Evolutionary conservation across 2,888 invertebrate species (phyloP).

Genomic region (Apoda limacodes): DNA sequence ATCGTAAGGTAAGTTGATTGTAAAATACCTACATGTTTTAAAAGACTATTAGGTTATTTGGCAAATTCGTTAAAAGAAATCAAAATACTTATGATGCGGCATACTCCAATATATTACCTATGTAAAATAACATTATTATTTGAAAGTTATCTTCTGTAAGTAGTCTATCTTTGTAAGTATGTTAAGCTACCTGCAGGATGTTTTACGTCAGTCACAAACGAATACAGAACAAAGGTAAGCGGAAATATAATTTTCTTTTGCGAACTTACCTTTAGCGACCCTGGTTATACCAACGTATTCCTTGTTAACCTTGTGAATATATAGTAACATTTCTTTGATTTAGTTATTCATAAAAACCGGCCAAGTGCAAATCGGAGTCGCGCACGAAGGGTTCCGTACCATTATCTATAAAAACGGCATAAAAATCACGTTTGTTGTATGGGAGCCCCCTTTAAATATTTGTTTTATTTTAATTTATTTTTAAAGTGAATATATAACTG

Average conservation of each 20-base stretch:
- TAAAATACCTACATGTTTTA: neutral
- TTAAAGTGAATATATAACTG: too few relatives aligned
- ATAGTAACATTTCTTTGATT: slow-evolving; percentile 63
- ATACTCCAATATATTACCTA: neutral
- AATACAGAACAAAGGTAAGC: slow-evolving; percentile 47
- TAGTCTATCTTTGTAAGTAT: too few relatives aligned
- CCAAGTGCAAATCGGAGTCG: too few relatives aligned
- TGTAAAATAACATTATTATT: slow-evolving; percentile 15
- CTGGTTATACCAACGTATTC: slow-evolving; percentile 59
- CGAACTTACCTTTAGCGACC: slow-evolving; percentile 56
- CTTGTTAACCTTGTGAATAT: slow-evolving; percentile 62
- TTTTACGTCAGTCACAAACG: slow-evolving; percentile 46
- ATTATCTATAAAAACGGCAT: too few relatives aligned
- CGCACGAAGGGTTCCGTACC: too few relatives aligned
- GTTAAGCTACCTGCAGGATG: too few relatives aligned
- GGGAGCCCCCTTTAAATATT: too few relatives aligned
- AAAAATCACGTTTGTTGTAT: too few relatives aligned
- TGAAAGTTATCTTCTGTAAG: slow-evolving; percentile 36
- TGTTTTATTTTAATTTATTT: too few relatives aligned
- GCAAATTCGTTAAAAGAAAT: neutral
- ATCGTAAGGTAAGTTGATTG: too few relatives aligned
- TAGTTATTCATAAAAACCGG: too few relatives aligned
- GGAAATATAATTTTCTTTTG: slow-evolving; percentile 47
- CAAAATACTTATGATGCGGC: slow-evolving; percentile 1
- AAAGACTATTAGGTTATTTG: neutral